These are phyloP conservation scores for Sinocyclocheilus maitianheensis DNA, from an alignment of 2,113 vertebrate genomes.

Conservation along the genomic window DNA sequence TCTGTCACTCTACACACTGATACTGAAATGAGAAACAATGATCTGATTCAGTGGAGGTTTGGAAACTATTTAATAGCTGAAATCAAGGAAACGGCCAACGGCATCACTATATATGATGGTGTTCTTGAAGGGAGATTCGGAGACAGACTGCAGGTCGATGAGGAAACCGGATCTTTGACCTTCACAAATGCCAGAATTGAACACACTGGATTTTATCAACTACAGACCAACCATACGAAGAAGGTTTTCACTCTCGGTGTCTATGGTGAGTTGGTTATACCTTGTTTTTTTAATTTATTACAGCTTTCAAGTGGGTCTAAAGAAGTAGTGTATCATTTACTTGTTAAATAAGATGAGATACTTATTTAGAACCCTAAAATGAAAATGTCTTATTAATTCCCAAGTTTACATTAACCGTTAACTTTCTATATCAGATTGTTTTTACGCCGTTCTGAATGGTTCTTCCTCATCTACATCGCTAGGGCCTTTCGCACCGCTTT, in stretches of 20 bases:
- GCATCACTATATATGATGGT: background rate
- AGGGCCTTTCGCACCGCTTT: too few species aligned
- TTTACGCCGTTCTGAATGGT: background rate
- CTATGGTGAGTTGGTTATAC: conserved; percentile 8
- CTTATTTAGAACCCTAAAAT: background rate
- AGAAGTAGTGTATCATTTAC: background rate
- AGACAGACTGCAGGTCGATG: conserved; percentile 18
- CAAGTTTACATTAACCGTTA: background rate
- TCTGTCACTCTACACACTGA: background rate
- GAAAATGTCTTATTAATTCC: background rate
- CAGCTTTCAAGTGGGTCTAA: background rate
- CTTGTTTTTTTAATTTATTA: background rate
- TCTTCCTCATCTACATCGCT: background rate
- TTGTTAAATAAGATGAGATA: background rate
- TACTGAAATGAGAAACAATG: background rate
- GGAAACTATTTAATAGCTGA: background rate
- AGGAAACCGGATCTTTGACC: background rate
- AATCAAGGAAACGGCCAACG: background rate
- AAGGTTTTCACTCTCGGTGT: background rate
- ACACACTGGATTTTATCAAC: conserved; percentile 31
- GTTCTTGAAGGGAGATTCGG: conserved; percentile 1
- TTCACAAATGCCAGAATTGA: background rate
- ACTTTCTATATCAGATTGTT: background rate
- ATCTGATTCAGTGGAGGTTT: background rate
- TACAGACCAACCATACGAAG: background rate